These are phyloP conservation scores for Lycorma delicatula DNA, from an alignment of 1,140 invertebrate genomes.

Conservation along the genomic window DNA sequence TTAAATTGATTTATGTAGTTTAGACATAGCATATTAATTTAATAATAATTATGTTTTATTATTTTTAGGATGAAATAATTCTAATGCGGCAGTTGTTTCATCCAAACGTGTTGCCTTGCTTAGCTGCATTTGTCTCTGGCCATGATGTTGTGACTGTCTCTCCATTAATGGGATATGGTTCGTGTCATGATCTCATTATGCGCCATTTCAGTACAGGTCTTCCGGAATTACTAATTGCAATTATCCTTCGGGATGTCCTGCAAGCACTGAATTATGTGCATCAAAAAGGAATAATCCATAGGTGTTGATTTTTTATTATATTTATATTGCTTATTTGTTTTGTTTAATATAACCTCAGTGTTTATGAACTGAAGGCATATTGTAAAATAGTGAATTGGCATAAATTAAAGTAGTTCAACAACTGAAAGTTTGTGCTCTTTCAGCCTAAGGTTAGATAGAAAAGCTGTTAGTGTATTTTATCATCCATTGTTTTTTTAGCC, in stretches of 20 bases:
- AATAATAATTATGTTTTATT: too few species aligned
- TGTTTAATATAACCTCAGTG: too few species aligned
- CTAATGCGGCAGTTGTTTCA: slow-evolving; percentile 65
- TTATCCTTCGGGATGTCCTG: slow-evolving; percentile 70
- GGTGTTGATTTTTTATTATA: slow-evolving; percentile 40
- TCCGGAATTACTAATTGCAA: slow-evolving; percentile 68
- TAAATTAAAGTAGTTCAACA: too few species aligned
- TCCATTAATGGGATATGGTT: slow-evolving; percentile 72
- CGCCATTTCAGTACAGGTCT: slow-evolving; percentile 68
- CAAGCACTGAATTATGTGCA: slow-evolving; percentile 76
- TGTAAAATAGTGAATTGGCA: too few species aligned
- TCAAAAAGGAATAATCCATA: slow-evolving; percentile 74
- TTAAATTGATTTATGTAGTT: too few species aligned
- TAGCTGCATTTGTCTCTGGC: slow-evolving; percentile 62
- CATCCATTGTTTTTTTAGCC: too few species aligned
- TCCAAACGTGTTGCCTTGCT: slow-evolving; percentile 62
- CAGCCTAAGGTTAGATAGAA: too few species aligned
- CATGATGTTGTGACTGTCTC: slow-evolving; percentile 64
- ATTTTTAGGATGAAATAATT: slow-evolving; percentile 62
- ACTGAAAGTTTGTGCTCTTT: too few species aligned
- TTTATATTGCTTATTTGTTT: slow-evolving; percentile 16
- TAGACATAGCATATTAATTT: too few species aligned
- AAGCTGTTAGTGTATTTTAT: too few species aligned
- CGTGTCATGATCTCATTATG: slow-evolving; percentile 67
- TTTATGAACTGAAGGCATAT: too few species aligned